A percentile compares a stretch with the other conserved stretches of the same genome.
These are phyloP conservation scores for Stomatorhinus ivindoensis DNA, from an alignment of 2,113 vertebrate species.

Conservation along the genomic window DNA sequence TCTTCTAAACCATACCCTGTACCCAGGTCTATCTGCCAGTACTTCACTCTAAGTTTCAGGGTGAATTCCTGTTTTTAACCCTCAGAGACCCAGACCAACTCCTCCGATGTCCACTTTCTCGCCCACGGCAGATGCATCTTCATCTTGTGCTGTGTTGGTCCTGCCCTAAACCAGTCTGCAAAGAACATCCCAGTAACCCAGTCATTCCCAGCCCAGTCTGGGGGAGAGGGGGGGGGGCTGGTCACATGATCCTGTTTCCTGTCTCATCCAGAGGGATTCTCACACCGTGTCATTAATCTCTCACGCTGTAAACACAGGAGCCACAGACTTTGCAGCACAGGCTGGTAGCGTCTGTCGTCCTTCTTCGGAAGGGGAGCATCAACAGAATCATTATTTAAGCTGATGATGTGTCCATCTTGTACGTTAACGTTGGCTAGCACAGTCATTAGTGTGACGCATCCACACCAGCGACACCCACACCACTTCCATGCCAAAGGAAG, in stretches of 20 bases:
- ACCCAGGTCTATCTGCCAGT: not conserved
- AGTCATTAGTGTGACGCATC: not conserved
- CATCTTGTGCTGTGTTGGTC: not conserved
- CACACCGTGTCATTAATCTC: not conserved
- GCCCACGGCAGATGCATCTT: too few relatives aligned
- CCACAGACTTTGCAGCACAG: not conserved
- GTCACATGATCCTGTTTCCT: not conserved
- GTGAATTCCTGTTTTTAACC: not conserved
- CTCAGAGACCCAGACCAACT: too few relatives aligned
- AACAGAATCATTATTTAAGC: not conserved
- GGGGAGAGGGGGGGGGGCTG: too few relatives aligned
- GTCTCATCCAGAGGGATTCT: not conserved
- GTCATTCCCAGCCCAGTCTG: not conserved
- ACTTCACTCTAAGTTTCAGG: not conserved
- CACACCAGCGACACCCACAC: not conserved
- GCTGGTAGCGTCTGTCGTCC: not conserved
- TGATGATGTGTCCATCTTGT: not conserved
- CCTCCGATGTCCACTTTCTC: too few relatives aligned
- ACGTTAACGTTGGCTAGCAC: not conserved
- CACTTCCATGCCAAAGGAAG: not conserved
- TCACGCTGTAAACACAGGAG: not conserved
- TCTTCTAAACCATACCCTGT: not conserved
- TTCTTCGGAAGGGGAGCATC: not conserved
- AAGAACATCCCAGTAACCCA: not conserved
- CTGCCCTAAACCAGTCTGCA: not conserved